Percentiles rank a stretch among this genome's conserved stretches.
Evolutionary conservation across 2,888 invertebrate species (phyloP).

Genomic region (Thereva unica): DNA sequence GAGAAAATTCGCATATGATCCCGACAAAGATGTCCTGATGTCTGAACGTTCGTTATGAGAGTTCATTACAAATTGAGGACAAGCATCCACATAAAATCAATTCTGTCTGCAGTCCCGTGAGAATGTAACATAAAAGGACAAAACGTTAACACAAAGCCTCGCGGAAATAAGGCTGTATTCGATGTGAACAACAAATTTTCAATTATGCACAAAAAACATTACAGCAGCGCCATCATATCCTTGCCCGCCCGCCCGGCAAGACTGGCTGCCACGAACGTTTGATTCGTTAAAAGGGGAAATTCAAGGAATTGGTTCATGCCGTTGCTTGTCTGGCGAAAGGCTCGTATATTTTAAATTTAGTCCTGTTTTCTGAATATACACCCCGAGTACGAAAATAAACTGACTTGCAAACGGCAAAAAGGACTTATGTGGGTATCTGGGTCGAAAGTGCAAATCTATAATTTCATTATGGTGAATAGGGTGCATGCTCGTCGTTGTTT

Average conservation of each 20-base stretch:
- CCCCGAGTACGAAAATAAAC: not conserved
- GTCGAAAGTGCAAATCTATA: conserved; percentile 36
- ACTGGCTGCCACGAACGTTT: not conserved
- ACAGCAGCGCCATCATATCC: no score
- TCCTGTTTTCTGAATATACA: no score
- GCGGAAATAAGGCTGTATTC: conserved; percentile 9
- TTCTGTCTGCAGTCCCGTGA: no score
- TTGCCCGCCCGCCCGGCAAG: not conserved
- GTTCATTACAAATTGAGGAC: no score
- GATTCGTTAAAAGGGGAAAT: conserved; percentile 2
- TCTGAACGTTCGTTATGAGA: no score
- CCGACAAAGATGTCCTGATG: no score
- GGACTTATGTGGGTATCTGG: conserved; percentile 24
- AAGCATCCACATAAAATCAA: no score
- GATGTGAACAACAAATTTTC: conserved; percentile 26
- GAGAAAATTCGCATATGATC: no score
- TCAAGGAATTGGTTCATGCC: conserved; percentile 12
- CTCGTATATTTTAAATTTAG: conserved; percentile 9
- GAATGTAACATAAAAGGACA: no score
- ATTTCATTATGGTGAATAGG: conserved; percentile 12
- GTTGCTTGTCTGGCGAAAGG: conserved; percentile 5
- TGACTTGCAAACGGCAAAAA: not conserved
- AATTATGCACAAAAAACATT: conserved; percentile 17
- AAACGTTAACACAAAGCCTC: no score
- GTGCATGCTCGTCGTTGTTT: not conserved